phyloP scores from a whole-genome alignment of 2,888 invertebrate species.

The Sussaba pulchella region DNA sequence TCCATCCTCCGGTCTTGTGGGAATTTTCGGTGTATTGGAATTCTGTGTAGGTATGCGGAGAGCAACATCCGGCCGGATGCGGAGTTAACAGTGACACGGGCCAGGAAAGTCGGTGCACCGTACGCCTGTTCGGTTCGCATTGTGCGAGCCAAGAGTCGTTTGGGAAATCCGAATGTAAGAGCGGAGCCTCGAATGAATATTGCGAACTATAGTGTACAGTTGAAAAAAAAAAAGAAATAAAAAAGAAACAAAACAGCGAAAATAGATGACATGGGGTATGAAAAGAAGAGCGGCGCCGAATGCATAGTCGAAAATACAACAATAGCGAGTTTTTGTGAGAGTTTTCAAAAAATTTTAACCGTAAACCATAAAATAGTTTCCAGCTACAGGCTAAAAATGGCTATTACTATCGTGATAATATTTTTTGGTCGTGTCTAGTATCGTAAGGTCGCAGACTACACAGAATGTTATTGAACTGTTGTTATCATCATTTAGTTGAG shows the following conservation, averaged over 20 bases:
- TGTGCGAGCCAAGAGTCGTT: constrained; percentile 63
- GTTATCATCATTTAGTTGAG: no score
- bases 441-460: no score
- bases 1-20: constrained; percentile 9
- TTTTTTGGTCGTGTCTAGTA: no score
- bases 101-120: constrained; percentile 58
- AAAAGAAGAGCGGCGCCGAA: constrained; percentile 52
- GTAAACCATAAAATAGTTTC: background rate
- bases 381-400: background rate
- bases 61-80: constrained; percentile 48
- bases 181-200: constrained; percentile 19
- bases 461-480: no score
- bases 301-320: constrained; percentile 49
- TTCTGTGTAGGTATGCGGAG: constrained; percentile 14
- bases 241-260: constrained; percentile 41
- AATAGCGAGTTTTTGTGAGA: constrained; percentile 45
- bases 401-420: background rate
- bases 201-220: background rate
- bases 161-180: constrained; percentile 59
- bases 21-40: constrained; percentile 55
- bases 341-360: constrained; percentile 45
- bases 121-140: constrained; percentile 45
- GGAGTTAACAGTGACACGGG: constrained; percentile 54
- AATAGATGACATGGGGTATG: constrained; percentile 1
- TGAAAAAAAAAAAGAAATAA: constrained; percentile 32